A percentile compares a stretch with the other conserved stretches of the same genome.
phyloP scores from a whole-genome alignment of 2,113 vertebrate species.

The Heteronetta atricapilla region DNA sequence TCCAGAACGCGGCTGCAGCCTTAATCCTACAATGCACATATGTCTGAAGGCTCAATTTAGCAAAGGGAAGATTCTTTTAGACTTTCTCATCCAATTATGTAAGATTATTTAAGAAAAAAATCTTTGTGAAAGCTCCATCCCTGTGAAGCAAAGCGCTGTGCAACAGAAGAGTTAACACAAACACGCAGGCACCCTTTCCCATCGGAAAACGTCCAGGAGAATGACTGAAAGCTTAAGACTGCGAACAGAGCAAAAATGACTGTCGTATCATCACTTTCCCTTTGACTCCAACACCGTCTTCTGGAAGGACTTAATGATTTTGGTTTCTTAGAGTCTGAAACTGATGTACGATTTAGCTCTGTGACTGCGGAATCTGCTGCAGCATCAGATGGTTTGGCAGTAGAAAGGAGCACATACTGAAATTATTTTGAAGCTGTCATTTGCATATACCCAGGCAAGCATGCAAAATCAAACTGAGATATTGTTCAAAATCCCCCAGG shows the following conservation, averaged over 20 bases:
- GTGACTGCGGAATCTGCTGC: not conserved
- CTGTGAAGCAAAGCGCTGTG: not conserved
- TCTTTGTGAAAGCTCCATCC: not conserved
- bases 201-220: not conserved
- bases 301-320: slow-evolving; percentile 1
- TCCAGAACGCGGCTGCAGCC: not conserved
- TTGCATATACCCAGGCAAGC: not conserved
- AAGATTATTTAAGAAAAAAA: not conserved
- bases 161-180: not conserved
- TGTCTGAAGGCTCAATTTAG: not conserved
- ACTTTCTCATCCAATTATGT: not conserved
- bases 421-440: slow-evolving; percentile 34
- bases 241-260: not conserved
- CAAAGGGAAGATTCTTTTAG: not conserved
- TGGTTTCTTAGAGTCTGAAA: not conserved
- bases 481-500: slow-evolving; percentile 17
- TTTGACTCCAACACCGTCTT: not conserved
- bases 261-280: not conserved
- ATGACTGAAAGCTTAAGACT: not conserved
- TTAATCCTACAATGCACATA: not conserved
- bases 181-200: not conserved
- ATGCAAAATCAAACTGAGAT: slow-evolving; percentile 27
- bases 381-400: slow-evolving; percentile 22
- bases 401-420: not conserved
- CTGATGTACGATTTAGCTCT: not conserved